Conservation (phyloP, 64 coral and sea anemone genomes). For the Pocillopora verrucosa region DNA sequence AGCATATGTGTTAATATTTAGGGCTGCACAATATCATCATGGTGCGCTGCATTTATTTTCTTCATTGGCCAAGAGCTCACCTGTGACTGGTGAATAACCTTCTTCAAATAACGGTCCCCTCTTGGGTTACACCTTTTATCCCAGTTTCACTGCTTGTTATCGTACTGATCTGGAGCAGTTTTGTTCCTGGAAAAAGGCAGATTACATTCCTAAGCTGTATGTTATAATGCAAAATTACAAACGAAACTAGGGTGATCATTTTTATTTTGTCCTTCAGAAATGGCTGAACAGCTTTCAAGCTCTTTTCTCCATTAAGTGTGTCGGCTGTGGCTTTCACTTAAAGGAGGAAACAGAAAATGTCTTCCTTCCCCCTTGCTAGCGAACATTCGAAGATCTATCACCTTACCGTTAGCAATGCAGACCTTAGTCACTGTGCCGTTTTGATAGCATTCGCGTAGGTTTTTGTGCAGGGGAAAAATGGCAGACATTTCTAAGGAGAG, state of each 20-base stretch:
- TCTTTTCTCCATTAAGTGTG: slow-evolving; percentile 72
- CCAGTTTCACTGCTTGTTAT: too few relatives aligned
- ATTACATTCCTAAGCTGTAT: too few relatives aligned
- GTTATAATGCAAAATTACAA: too few relatives aligned
- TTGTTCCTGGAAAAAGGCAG: too few relatives aligned
- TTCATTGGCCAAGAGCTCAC: too few relatives aligned
- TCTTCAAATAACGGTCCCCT: too few relatives aligned
- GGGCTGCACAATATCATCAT: too few relatives aligned
- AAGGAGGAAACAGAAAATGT: slow-evolving; percentile 64
- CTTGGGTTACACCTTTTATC: too few relatives aligned
- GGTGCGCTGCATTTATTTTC: too few relatives aligned
- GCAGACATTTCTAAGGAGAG: neutral
- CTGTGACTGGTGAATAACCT: too few relatives aligned
- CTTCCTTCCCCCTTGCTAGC: slow-evolving; percentile 74
- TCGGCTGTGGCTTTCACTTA: slow-evolving; percentile 62
- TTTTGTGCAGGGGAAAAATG: neutral
- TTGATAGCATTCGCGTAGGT: neutral
- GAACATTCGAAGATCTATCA: slow-evolving; percentile 50
- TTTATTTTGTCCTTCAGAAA: slow-evolving; percentile 56
- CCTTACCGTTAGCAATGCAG: slow-evolving; percentile 74
- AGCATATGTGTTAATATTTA: too few relatives aligned
- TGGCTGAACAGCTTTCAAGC: slow-evolving; percentile 86
- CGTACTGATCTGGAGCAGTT: too few relatives aligned
- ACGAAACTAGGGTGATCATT: neutral
- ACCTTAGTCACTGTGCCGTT: neutral